Evolutionary conservation across 1,140 invertebrate genomes (phyloP).

Genomic region (Pseudomyrmex sp.): DNA sequence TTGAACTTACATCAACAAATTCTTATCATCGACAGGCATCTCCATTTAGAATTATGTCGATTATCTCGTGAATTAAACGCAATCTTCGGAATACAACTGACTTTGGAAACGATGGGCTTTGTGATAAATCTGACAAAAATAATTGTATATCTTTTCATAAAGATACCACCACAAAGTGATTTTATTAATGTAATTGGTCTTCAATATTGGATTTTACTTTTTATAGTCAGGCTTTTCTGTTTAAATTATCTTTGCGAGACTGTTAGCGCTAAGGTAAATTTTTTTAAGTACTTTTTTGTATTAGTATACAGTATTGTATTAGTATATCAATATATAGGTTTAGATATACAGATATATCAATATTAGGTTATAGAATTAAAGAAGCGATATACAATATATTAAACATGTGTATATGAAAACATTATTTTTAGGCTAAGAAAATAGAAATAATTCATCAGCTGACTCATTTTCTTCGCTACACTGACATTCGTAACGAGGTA

Average conservation of each 20-base stretch:
- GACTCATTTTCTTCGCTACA: not conserved
- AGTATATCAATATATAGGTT: no score
- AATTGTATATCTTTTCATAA: not conserved
- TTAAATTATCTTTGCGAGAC: not conserved
- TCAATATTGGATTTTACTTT: no score
- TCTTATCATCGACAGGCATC: not conserved
- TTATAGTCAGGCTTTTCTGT: no score
- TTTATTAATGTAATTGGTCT: no score
- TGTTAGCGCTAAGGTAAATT: no score
- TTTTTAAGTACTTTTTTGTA: no score
- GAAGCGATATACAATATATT: not conserved
- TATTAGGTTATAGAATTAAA: no score
- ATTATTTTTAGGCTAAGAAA: no score
- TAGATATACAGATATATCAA: no score
- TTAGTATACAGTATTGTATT: no score
- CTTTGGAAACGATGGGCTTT: not conserved
- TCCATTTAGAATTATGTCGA: constrained; percentile 7
- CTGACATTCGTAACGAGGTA: not conserved
- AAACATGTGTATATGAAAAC: not conserved
- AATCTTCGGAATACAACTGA: constrained; percentile 15
- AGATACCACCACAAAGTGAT: no score
- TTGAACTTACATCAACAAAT: not conserved
- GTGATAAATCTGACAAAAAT: no score
- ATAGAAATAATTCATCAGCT: constrained; percentile 2
- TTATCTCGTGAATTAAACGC: constrained; percentile 18